A percentile compares a stretch with the other conserved stretches of the same genome.
phyloP scores from a whole-genome alignment of 2,888 invertebrate genomes.

The Oligia strigilis region DNA sequence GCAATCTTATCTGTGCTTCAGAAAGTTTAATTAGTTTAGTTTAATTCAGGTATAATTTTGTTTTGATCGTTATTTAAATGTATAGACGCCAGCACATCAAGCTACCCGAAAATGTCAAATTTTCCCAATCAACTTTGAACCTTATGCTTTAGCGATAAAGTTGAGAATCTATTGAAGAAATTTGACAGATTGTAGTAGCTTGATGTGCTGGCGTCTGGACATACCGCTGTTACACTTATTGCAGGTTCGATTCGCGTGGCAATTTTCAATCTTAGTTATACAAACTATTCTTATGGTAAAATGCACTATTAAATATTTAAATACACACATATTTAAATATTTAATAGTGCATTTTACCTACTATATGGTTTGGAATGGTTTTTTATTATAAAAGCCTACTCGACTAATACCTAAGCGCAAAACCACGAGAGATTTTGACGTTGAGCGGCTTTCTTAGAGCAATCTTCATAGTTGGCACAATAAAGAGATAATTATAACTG shows the following conservation, averaged over 20 bases:
- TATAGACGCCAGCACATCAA: background rate
- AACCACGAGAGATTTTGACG: background rate
- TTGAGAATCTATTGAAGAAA: too few species aligned
- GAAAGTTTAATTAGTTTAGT: constrained; percentile 33
- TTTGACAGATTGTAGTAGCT: too few species aligned
- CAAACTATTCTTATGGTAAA: constrained; percentile 1
- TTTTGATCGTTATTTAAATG: background rate
- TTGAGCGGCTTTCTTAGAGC: background rate
- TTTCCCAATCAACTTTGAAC: too few species aligned
- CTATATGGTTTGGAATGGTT: background rate
- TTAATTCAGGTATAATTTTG: background rate
- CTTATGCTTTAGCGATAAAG: too few species aligned
- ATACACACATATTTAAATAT: too few species aligned
- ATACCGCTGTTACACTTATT: constrained; percentile 7
- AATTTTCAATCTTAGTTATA: constrained; percentile 10
- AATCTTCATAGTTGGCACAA: background rate
- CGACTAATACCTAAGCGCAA: background rate
- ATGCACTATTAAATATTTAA: background rate
- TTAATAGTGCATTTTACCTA: background rate
- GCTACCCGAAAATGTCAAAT: too few species aligned
- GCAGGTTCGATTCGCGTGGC: constrained; percentile 78
- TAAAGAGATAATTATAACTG: background rate
- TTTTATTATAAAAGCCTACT: background rate
- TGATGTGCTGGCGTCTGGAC: too few species aligned
- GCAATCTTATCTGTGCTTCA: constrained; percentile 10